phyloP scores from a whole-genome alignment of 2,797 vertebrate species.

The Malacoctenus gilli region DNA sequence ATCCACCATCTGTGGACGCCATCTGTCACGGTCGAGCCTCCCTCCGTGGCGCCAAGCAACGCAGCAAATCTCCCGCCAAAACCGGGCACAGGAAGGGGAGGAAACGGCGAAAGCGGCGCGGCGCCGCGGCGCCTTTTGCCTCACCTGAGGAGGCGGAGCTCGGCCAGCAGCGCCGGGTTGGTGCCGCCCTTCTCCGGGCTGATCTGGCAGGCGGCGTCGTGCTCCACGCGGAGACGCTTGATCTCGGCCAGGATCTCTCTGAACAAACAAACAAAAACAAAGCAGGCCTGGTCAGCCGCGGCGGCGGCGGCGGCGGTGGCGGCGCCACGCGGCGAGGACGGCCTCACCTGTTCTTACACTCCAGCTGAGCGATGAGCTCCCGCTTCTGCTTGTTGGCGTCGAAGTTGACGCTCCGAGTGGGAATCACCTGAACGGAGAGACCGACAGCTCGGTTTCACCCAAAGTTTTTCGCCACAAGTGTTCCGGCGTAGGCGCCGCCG shows the following conservation, averaged over 20 bases:
- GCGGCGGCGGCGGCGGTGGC: not conserved
- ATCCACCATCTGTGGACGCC: constrained; percentile 63
- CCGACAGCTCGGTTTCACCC: no score
- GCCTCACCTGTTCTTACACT: constrained; percentile 90
- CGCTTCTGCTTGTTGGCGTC: constrained; percentile 91
- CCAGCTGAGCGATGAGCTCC: constrained; percentile 92
- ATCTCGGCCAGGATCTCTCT: constrained; percentile 95
- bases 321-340: no score
- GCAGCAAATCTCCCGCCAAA: constrained; percentile 43
- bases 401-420: constrained; percentile 86
- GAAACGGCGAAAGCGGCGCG: no score
- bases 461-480: no score
- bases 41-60: constrained; percentile 47
- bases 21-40: constrained; percentile 62
- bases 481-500: no score
- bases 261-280: constrained; percentile 54
- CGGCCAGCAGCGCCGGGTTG: constrained; percentile 91
- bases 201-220: constrained; percentile 90
- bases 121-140: no score
- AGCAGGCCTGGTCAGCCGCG: constrained; percentile 41
- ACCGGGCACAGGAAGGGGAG: constrained; percentile 1
- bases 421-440: constrained; percentile 76
- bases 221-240: constrained; percentile 88
- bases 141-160: constrained; percentile 91
- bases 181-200: constrained; percentile 89